Percentiles rank a stretch among this genome's conserved stretches.
Evolutionary conservation across 2,113 vertebrate species (phyloP).

Genomic region (Ammospiza nelsoni): DNA sequence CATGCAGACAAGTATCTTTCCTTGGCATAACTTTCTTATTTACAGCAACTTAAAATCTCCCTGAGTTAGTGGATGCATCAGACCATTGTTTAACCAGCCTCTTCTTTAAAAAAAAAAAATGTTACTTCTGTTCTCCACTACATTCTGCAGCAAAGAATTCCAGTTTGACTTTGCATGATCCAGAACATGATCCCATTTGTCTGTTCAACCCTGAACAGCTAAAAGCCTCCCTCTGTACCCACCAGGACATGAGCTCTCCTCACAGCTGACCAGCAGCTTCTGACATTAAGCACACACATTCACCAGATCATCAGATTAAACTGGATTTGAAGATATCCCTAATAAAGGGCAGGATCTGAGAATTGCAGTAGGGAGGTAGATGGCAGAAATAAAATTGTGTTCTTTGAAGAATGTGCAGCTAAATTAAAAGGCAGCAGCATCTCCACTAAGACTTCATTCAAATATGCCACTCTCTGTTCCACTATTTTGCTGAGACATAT

Average conservation of each 20-base stretch:
- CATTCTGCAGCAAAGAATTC: not conserved
- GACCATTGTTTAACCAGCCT: not conserved
- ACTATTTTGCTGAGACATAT: not conserved
- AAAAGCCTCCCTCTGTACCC: not conserved
- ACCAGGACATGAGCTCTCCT: not conserved
- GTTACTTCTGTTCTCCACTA: not conserved
- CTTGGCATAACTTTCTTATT: not conserved
- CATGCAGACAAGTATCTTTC: not conserved
- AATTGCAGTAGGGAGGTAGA: not conserved
- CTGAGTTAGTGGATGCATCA: conserved; percentile 46
- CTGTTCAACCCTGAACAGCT: not conserved
- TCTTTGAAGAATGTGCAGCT: not conserved
- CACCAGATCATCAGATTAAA: not conserved
- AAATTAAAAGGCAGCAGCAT: not conserved
- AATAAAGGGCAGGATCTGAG: not conserved
- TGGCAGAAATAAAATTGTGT: not conserved
- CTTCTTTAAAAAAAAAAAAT: not conserved
- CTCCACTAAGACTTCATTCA: not conserved
- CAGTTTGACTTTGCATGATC: not conserved
- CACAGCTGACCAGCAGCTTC: conserved; percentile 33
- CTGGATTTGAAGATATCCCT: not conserved
- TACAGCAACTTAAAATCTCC: conserved; percentile 56
- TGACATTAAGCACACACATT: not conserved
- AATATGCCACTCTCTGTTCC: not conserved
- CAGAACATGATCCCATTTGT: not conserved